These are phyloP conservation scores for Albula goreensis DNA, from an alignment of 2,113 vertebrate species.

Conservation along the genomic window DNA sequence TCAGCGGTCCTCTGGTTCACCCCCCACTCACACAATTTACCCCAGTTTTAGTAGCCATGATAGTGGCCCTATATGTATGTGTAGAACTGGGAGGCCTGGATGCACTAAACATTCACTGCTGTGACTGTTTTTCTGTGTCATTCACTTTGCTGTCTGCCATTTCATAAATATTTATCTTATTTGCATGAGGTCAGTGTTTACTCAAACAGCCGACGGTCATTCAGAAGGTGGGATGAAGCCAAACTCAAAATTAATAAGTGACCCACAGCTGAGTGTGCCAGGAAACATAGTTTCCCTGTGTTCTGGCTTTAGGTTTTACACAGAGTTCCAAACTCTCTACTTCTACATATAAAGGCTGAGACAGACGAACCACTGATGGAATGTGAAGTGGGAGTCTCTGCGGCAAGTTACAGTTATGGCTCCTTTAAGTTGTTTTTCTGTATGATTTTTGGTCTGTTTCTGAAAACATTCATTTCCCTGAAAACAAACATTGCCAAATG, in stretches of 20 bases:
- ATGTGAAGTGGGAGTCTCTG: not conserved
- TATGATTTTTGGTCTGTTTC: too few relatives aligned
- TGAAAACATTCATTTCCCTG: too few relatives aligned
- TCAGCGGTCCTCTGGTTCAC: not conserved
- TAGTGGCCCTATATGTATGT: not conserved
- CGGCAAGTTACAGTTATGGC: not conserved
- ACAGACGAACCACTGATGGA: not conserved
- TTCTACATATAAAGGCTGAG: not conserved
- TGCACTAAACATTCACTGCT: not conserved
- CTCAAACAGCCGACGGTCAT: not conserved
- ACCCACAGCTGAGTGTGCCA: not conserved
- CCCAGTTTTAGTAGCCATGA: not conserved
- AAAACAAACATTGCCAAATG: too few relatives aligned
- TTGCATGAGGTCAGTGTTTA: not conserved
- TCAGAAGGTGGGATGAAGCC: not conserved
- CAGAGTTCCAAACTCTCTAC: not conserved
- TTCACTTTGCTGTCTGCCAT: not conserved
- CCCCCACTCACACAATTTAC: not conserved
- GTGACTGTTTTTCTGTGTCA: not conserved
- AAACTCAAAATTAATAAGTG: not conserved
- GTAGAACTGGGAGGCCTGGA: not conserved
- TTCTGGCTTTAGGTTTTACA: not conserved
- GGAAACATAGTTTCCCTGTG: slow-evolving; percentile 2
- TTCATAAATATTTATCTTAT: not conserved
- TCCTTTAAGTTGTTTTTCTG: not conserved